Conservation (phyloP, 2,113 vertebrate species). For the Elachura formosa region DNA sequence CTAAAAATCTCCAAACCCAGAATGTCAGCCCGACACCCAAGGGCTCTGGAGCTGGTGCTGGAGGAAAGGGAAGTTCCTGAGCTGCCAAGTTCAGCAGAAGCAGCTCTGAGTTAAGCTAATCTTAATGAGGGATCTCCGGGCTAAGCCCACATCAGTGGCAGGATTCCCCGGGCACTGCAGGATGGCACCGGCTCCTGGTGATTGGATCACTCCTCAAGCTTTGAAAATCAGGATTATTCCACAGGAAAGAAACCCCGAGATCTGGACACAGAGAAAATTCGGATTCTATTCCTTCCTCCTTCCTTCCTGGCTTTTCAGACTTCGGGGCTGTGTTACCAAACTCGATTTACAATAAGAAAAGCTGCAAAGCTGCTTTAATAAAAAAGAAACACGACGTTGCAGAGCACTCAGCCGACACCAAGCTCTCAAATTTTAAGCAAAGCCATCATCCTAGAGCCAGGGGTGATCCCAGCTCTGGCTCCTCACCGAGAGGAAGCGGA, state of each 20-base stretch:
- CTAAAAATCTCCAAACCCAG: no score
- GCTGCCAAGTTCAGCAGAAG: neutral
- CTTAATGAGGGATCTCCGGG: neutral
- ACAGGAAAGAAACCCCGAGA: neutral
- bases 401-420: accelerated
- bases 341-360: neutral
- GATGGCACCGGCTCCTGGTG: accelerated
- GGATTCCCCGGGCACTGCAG: neutral
- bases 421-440: neutral
- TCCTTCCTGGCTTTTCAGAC: neutral
- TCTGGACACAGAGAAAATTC: accelerated
- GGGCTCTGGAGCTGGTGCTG: neutral
- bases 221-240: neutral
- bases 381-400: neutral
- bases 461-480: neutral
- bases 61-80: accelerated
- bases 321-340: neutral
- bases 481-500: neutral
- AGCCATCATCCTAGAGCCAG: accelerated
- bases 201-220: neutral
- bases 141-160: neutral
- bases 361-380: neutral
- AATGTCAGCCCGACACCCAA: no score
- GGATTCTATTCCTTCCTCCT: neutral
- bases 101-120: neutral